A percentile compares a stretch with the other conserved stretches of the same genome.
Evolutionary conservation across 2,113 vertebrate genomes (phyloP).

Genomic region (Xenopus tropicalis): DNA sequence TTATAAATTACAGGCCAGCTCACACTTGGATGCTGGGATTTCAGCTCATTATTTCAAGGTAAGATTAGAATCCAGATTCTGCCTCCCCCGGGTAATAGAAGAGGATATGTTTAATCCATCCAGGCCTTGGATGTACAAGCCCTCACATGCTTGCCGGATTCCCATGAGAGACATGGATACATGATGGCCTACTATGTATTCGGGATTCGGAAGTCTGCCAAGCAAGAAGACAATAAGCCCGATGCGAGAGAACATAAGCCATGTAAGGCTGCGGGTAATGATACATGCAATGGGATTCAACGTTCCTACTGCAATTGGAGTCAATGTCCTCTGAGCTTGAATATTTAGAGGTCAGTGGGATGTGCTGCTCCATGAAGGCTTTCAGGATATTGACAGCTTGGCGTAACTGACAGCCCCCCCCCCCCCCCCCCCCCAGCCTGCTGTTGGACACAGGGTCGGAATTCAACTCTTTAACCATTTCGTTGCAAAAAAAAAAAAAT

Average conservation of each 20-base stretch:
- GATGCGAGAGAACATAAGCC: constrained; percentile 37
- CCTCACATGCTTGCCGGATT: neutral
- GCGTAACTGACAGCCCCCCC: too few relatives aligned
- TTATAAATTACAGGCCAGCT: too few relatives aligned
- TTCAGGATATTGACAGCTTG: constrained; percentile 7
- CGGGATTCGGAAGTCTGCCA: constrained; percentile 24
- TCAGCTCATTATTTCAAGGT: constrained; percentile 1
- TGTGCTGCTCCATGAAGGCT: neutral
- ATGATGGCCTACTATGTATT: constrained; percentile 22
- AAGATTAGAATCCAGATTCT: constrained; percentile 10
- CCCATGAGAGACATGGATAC: constrained; percentile 4
- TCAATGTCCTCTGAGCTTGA: constrained; percentile 25
- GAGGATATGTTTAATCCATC: constrained; percentile 7
- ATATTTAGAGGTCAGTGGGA: constrained; percentile 32
- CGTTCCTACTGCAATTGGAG: constrained; percentile 13
- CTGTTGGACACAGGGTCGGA: too few relatives aligned
- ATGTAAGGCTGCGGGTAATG: constrained; percentile 43
- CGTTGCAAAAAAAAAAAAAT: too few relatives aligned
- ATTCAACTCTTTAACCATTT: too few relatives aligned
- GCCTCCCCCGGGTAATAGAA: neutral
- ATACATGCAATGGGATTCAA: constrained; percentile 35
- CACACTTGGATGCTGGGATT: neutral
- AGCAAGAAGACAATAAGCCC: constrained; percentile 39
- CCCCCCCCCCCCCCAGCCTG: too few relatives aligned
- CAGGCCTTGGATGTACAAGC: constrained; percentile 9